A percentile compares a stretch with the other conserved stretches of the same genome.
Evolutionary conservation across 2,797 vertebrate species (phyloP).

Genomic region (Dendrocincla fuliginosa): DNA sequence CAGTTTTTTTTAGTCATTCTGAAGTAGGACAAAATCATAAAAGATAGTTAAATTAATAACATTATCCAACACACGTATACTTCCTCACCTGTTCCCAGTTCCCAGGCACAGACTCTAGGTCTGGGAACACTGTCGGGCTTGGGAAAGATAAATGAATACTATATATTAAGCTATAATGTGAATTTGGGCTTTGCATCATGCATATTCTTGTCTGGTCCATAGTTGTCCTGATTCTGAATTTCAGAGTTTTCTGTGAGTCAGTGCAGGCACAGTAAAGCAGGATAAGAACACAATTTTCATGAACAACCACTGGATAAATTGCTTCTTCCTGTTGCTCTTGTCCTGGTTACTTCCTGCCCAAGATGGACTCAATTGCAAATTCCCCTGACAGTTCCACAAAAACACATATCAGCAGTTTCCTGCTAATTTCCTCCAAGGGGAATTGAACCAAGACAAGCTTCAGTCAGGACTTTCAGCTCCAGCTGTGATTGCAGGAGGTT

Average conservation of each 20-base stretch:
- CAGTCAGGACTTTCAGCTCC: background rate
- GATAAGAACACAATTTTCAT: background rate
- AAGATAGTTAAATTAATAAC: background rate
- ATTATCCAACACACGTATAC: background rate
- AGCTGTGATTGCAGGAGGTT: background rate
- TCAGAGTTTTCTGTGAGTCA: background rate
- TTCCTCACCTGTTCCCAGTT: conserved; percentile 25
- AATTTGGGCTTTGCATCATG: background rate
- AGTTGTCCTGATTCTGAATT: background rate
- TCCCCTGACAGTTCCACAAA: background rate
- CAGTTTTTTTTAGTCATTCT: background rate
- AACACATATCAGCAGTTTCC: background rate
- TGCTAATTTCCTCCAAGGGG: background rate
- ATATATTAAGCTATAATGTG: background rate
- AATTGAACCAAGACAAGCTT: background rate
- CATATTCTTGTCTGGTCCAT: background rate
- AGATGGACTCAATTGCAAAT: background rate
- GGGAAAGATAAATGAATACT: background rate
- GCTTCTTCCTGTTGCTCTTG: background rate
- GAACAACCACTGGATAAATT: background rate
- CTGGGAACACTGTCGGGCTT: background rate
- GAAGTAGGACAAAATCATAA: background rate
- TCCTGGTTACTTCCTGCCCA: background rate
- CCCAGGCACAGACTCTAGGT: background rate
- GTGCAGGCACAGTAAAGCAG: background rate